These are phyloP conservation scores for Meloidogyne hapla DNA, from an alignment of 1,140 invertebrate genomes.

Conservation along the genomic window DNA sequence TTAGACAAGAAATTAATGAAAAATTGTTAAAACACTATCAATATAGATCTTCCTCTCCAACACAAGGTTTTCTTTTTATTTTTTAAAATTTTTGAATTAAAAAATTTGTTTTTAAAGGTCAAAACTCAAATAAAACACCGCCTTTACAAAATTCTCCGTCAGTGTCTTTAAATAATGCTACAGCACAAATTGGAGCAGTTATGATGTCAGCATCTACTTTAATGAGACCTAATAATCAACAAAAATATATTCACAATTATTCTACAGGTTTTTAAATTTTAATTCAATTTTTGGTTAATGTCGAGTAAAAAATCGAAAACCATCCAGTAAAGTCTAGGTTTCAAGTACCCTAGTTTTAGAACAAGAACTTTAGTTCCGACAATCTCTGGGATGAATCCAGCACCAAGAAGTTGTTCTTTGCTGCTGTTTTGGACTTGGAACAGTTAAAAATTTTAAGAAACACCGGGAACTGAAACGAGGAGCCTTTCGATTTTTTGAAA, in stretches of 20 bases:
- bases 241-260: constrained; percentile 20
- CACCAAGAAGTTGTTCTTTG: no score
- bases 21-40: constrained; percentile 11
- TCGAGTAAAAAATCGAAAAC: no score
- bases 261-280: constrained; percentile 15
- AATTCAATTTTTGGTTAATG: no score
- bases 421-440: no score
- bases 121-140: background rate
- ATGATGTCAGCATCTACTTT: constrained; percentile 36
- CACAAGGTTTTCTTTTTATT: background rate
- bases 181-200: constrained; percentile 32
- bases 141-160: constrained; percentile 10
- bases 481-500: no score
- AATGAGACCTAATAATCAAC: background rate
- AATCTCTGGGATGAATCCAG: no score
- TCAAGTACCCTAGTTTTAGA: no score
- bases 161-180: background rate
- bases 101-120: background rate
- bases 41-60: constrained; percentile 1
- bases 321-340: no score
- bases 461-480: no score
- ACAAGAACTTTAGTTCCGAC: no score
- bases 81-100: background rate
- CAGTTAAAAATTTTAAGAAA: no score
- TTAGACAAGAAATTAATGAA: constrained; percentile 30